A percentile compares a stretch with the other conserved stretches of the same genome.
Conservation (phyloP, 2,888 invertebrate genomes). For the Chorisops tibialis region DNA sequence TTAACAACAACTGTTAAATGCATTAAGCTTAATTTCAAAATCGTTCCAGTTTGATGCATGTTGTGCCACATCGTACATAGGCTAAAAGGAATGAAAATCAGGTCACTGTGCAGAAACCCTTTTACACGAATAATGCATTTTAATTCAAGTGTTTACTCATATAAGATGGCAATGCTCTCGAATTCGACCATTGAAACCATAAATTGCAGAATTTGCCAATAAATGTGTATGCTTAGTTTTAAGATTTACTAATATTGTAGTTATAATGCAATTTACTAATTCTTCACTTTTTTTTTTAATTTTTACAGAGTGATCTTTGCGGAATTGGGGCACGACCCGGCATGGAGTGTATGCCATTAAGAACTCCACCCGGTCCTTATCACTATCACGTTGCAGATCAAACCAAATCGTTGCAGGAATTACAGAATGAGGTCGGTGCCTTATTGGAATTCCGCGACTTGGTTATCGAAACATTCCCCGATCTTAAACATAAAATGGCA, state of each 20-base stretch:
- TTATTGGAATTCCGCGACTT: conserved; percentile 87
- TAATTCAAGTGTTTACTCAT: too few relatives aligned
- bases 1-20: too few relatives aligned
- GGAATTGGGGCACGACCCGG: conserved; percentile 60
- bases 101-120: too few relatives aligned
- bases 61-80: too few relatives aligned
- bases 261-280: conserved; percentile 4
- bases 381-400: conserved; percentile 81
- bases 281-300: conserved; percentile 9
- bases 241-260: background rate
- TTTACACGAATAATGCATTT: too few relatives aligned
- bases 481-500: conserved; percentile 83
- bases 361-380: conserved; percentile 68
- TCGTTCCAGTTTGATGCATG: too few relatives aligned
- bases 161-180: too few relatives aligned
- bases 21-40: too few relatives aligned
- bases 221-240: background rate
- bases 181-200: too few relatives aligned
- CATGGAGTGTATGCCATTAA: conserved; percentile 79
- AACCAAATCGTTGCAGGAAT: conserved; percentile 87
- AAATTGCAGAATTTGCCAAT: too few relatives aligned
- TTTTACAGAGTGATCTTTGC: conserved; percentile 37
- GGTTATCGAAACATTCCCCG: conserved; percentile 92
- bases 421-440: conserved; percentile 91
- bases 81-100: too few relatives aligned